These are phyloP conservation scores for Dasysyrphus albostriatus DNA, from an alignment of 2,888 invertebrate species.

Conservation along the genomic window DNA sequence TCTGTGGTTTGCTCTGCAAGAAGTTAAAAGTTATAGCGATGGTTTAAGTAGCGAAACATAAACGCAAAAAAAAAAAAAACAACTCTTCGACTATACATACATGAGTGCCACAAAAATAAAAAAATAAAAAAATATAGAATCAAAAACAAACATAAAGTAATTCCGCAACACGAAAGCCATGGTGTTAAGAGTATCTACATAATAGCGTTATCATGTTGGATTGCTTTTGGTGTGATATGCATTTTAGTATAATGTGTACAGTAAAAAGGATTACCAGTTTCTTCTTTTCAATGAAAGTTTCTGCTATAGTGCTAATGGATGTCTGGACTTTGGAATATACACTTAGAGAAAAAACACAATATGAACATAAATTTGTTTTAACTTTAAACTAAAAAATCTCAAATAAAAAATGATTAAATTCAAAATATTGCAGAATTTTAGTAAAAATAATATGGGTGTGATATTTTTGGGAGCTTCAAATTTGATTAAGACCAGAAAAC, in stretches of 20 bases:
- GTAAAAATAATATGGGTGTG: no score
- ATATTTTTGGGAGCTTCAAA: no score
- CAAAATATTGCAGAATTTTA: no score
- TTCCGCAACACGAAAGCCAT: constrained; percentile 35
- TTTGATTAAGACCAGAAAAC: no score
- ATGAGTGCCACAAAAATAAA: not conserved
- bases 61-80: not conserved
- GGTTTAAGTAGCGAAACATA: constrained; percentile 29
- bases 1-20: constrained; percentile 42
- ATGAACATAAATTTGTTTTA: no score
- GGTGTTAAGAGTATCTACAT: constrained; percentile 55
- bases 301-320: not conserved
- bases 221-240: constrained; percentile 50
- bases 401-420: no score
- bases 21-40: constrained; percentile 31
- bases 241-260: constrained; percentile 10
- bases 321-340: constrained; percentile 8
- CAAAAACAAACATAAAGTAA: constrained; percentile 30
- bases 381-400: no score
- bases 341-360: not conserved
- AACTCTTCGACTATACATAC: not conserved
- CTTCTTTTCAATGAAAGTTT: constrained; percentile 33
- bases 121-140: not conserved
- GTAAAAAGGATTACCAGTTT: constrained; percentile 50
- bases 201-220: constrained; percentile 63